These are phyloP conservation scores for Heliothis peltigera DNA, from an alignment of 2,888 invertebrate species.

Conservation along the genomic window DNA sequence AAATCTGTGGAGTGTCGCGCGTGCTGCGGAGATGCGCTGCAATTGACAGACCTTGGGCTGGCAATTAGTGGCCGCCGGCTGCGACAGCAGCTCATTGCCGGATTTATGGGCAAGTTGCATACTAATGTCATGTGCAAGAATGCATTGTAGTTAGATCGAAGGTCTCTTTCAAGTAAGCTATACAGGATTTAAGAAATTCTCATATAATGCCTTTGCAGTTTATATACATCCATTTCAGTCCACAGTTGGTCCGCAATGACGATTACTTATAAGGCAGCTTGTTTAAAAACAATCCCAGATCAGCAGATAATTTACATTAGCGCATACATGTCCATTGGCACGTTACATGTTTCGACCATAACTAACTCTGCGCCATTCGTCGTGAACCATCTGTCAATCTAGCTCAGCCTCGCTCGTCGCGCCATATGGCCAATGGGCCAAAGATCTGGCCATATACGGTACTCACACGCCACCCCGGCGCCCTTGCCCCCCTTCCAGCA, in stretches of 20 bases:
- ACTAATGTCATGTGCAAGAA: slow-evolving; percentile 3
- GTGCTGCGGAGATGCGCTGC: slow-evolving; percentile 15
- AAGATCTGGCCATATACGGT: slow-evolving; percentile 58
- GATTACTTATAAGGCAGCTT: slow-evolving; percentile 20
- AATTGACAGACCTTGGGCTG: slow-evolving; percentile 47
- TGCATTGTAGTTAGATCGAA: neutral
- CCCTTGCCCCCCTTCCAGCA: slow-evolving; percentile 64
- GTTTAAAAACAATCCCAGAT: slow-evolving; percentile 24
- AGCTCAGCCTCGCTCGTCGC: slow-evolving; percentile 45
- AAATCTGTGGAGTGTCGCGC: slow-evolving; percentile 37
- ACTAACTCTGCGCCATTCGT: slow-evolving; percentile 28
- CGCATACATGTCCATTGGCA: slow-evolving; percentile 34
- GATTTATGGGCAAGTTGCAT: slow-evolving; percentile 42
- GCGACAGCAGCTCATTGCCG: slow-evolving; percentile 45
- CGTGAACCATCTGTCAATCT: slow-evolving; percentile 49
- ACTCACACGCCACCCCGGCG: slow-evolving; percentile 47
- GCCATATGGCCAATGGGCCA: slow-evolving; percentile 53
- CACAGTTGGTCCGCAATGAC: neutral
- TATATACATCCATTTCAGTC: neutral
- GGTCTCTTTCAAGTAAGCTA: neutral
- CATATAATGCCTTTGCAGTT: neutral
- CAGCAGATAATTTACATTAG: slow-evolving; percentile 18
- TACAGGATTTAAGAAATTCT: neutral
- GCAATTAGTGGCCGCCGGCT: slow-evolving; percentile 39
- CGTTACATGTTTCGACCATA: slow-evolving; percentile 27